Base-by-base conservation (phyloP, 2,888 invertebrate species). In the Alcis repandata region DNA sequence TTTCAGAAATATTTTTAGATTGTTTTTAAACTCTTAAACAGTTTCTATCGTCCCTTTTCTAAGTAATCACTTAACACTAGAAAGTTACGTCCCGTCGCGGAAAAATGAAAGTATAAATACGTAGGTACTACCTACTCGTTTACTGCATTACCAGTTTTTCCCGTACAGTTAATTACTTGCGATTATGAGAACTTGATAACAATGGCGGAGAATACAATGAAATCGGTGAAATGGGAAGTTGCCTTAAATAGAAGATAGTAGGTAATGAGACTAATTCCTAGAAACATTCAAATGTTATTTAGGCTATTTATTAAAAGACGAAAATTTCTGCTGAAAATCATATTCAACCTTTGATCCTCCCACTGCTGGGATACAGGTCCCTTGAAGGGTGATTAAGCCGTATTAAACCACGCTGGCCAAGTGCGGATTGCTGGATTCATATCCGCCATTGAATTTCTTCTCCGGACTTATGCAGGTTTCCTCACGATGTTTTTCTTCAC, bases 91-190 rank as follows among this genome's bases (percentile, higher is more conserved):
- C 32, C 41, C 48, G 36, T 46, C 46, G 62, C 36, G 70, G 71
- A 67, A 74, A 77, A 78, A 75, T 67, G 78, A 77, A 76, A 78
- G 78, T 76, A 75, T 49, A 49, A 51, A 51, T 7, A 20, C n/a
- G 19, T 36, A 36, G 17, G 33, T 52, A n/a, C 32, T 32, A 36
- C 67, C 36, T 36, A 36, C 67, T 46, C 32, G 48, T 53, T 46
- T 45, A 49, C 58, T 49, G 32, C 61, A 58, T 57, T 69, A 70
- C 68, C 57, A 62, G 71, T 71, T 75, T 67, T 74, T 70, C 48
- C 45, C 63, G 61, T 64, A 54, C 45, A 56, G 60, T 52, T 63
- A 67, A 64, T 67, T 49, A 69, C 49, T 43, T 38, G 46, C 62
- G 61, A 69, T 70, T 71, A 71, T 53, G 38, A 40, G 53, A 51